Conservation (phyloP, 1,140 invertebrate species). For the Procambarus virginalis region DNA sequence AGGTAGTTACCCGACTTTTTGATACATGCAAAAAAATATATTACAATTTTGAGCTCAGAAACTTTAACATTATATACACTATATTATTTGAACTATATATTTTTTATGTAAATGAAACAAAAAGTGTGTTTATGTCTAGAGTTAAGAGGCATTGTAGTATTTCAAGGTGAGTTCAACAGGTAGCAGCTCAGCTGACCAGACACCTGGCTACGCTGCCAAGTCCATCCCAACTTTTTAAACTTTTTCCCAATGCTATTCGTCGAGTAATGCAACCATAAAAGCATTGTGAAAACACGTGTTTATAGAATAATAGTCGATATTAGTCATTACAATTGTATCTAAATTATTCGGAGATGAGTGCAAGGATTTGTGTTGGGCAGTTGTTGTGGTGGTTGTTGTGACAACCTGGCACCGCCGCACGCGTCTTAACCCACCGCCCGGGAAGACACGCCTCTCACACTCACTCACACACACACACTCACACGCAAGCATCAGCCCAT, state of each 20-base stretch:
- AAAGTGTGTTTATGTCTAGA: too few species aligned
- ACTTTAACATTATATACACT: too few species aligned
- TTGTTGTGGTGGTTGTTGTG: slow-evolving; percentile 31
- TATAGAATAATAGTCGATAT: background rate
- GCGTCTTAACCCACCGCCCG: slow-evolving; percentile 22
- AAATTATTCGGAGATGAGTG: background rate
- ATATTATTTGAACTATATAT: too few species aligned
- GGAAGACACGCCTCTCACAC: background rate
- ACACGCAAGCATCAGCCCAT: background rate
- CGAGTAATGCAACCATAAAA: background rate
- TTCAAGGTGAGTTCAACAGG: slow-evolving; percentile 33
- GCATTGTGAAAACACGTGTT: background rate
- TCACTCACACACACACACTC: background rate
- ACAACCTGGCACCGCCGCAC: slow-evolving; percentile 27
- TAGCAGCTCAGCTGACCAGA: slow-evolving; percentile 28
- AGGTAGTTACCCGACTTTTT: too few species aligned
- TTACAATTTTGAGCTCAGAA: too few species aligned
- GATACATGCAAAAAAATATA: too few species aligned
- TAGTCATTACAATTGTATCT: background rate
- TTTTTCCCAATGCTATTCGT: background rate
- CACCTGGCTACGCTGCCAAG: slow-evolving; percentile 21
- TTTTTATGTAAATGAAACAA: too few species aligned
- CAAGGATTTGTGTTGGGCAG: background rate
- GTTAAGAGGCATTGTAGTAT: background rate
- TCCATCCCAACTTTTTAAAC: background rate